Evolutionary conservation across 2,113 vertebrate species (phyloP).

Genomic region (Catharus minimus): DNA sequence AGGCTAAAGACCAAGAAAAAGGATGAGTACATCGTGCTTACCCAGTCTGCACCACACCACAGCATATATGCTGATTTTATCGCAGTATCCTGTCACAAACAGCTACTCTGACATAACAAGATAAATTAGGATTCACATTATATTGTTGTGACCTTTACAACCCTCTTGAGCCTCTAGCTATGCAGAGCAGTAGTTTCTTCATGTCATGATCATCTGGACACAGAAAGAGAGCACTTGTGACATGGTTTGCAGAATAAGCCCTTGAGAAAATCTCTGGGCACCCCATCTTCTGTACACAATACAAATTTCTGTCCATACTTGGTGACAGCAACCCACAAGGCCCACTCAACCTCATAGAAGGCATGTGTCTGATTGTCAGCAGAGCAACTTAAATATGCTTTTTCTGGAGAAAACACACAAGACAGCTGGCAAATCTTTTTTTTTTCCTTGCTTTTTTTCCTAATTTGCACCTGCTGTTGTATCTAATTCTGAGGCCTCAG

Average conservation of each 20-base stretch:
- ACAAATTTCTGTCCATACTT: not conserved
- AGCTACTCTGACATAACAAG: not conserved
- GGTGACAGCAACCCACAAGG: not conserved
- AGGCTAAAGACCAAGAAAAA: not conserved
- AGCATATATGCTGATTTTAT: not conserved
- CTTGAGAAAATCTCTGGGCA: not conserved
- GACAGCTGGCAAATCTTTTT: not conserved
- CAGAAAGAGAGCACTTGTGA: not conserved
- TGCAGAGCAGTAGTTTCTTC: not conserved
- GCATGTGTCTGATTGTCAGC: not conserved
- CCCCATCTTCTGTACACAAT: not conserved
- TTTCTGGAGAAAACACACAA: not conserved
- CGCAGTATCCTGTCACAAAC: not conserved
- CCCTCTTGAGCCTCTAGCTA: not conserved
- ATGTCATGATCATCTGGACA: not conserved
- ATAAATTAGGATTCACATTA: not conserved
- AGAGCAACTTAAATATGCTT: not conserved
- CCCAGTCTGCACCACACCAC: not conserved
- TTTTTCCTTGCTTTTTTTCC: not conserved
- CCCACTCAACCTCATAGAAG: not conserved
- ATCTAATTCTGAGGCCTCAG: not conserved
- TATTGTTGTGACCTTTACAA: not conserved
- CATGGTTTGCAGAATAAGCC: not conserved
- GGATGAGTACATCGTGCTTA: not conserved
- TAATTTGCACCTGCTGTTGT: not conserved